These are phyloP conservation scores for Cepaea nemoralis DNA, from an alignment of 1,140 invertebrate genomes.

Conservation along the genomic window DNA sequence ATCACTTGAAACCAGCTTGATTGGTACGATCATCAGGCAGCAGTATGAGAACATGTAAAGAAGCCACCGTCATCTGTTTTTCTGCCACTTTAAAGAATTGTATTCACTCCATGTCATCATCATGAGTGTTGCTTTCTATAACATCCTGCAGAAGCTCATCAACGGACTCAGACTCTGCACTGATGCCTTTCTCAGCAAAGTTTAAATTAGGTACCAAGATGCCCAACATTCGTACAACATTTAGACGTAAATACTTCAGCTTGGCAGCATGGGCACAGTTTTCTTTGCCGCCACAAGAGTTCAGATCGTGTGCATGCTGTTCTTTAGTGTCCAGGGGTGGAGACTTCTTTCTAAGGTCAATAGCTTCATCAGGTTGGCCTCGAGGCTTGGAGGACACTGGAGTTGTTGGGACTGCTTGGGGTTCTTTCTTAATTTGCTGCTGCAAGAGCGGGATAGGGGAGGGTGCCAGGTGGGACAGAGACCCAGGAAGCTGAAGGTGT, in stretches of 20 bases:
- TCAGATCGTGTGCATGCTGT: slow-evolving; percentile 34
- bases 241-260: slow-evolving; percentile 63
- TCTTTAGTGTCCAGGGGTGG: slow-evolving; percentile 42
- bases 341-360: slow-evolving; percentile 41
- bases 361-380: slow-evolving; percentile 41
- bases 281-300: slow-evolving; percentile 22
- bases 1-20: too few species aligned
- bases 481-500: slow-evolving; percentile 26
- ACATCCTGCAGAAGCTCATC: slow-evolving; percentile 70
- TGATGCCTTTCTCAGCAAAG: slow-evolving; percentile 70
- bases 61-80: not conserved
- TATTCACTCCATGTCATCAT: slow-evolving; percentile 57
- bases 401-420: slow-evolving; percentile 35
- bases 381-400: slow-evolving; percentile 36
- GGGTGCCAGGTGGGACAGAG: slow-evolving; percentile 1
- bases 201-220: slow-evolving; percentile 69
- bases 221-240: slow-evolving; percentile 69
- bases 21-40: not conserved
- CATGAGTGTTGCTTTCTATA: slow-evolving; percentile 70
- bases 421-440: slow-evolving; percentile 36
- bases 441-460: not conserved
- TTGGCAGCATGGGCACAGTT: slow-evolving; percentile 63
- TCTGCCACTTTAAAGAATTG: not conserved
- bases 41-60: not conserved
- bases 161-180: slow-evolving; percentile 67